phyloP scores from a whole-genome alignment of 2,113 vertebrate genomes.

The Holacanthus passer region DNA sequence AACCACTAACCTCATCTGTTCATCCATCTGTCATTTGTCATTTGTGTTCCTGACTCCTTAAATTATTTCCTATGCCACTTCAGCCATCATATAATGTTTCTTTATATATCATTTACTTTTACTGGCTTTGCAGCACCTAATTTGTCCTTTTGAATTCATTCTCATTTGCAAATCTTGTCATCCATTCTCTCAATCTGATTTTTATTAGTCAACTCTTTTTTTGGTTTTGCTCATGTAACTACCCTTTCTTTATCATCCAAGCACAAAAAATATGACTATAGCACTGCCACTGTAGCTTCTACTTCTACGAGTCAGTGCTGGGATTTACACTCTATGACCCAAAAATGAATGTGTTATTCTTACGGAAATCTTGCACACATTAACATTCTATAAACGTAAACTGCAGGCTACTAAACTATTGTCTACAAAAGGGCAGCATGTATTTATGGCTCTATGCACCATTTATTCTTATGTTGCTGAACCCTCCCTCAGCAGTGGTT shows the following conservation, averaged over 20 bases:
- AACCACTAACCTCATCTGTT: slow-evolving; percentile 34
- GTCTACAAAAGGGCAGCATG: slow-evolving; percentile 34
- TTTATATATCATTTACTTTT: not conserved
- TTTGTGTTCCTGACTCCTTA: slow-evolving; percentile 12
- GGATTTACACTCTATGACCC: slow-evolving; percentile 16
- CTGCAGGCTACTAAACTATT: slow-evolving; percentile 27
- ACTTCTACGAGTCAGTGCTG: not conserved
- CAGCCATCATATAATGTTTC: not conserved
- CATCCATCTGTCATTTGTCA: slow-evolving; percentile 49
- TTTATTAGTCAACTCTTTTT: not conserved
- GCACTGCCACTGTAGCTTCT: not conserved
- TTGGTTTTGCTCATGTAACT: not conserved
- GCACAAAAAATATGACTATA: not conserved
- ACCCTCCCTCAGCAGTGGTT: slow-evolving; percentile 24
- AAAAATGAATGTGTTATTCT: slow-evolving; percentile 39
- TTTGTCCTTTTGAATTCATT: not conserved
- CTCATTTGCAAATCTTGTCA: slow-evolving; percentile 1
- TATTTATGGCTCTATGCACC: slow-evolving; percentile 43
- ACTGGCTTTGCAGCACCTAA: not conserved
- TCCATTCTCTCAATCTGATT: not conserved
- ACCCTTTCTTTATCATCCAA: not conserved
- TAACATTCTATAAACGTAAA: slow-evolving; percentile 23
- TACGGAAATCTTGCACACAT: slow-evolving; percentile 13
- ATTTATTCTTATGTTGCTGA: slow-evolving; percentile 46
- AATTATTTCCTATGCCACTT: slow-evolving; percentile 24